These are phyloP conservation scores for Agelaius tricolor DNA, from an alignment of 2,113 vertebrate genomes.

Conservation along the genomic window DNA sequence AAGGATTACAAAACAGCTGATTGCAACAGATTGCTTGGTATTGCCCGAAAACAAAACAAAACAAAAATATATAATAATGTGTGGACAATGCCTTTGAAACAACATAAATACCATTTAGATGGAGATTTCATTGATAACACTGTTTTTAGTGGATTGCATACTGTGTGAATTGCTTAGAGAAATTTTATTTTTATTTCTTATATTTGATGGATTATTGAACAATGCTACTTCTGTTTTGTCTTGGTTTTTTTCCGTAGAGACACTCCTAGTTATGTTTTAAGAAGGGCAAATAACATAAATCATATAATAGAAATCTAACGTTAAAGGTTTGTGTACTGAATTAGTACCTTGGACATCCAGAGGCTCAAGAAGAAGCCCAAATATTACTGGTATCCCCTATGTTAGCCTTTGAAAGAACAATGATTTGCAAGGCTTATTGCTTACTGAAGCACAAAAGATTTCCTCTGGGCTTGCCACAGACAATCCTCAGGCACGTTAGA, in stretches of 20 bases:
- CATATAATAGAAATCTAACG: neutral
- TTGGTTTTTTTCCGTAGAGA: neutral
- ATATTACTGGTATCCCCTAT: conserved; percentile 41
- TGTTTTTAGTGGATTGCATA: neutral
- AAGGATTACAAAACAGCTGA: conserved; percentile 47
- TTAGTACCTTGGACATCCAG: neutral
- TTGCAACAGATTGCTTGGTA: conserved; percentile 43
- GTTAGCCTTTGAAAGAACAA: conserved; percentile 68
- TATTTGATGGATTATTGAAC: neutral
- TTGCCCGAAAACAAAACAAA: conserved; percentile 27
- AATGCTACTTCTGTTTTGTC: neutral
- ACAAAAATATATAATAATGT: neutral
- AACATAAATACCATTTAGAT: neutral
- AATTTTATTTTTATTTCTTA: neutral
- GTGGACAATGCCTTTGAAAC: neutral
- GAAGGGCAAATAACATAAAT: neutral
- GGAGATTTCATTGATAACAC: conserved; percentile 12
- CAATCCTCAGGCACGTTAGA: conserved; percentile 72
- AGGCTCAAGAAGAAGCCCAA: neutral
- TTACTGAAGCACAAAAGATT: conserved; percentile 74
- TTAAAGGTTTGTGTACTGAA: neutral
- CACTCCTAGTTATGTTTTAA: neutral
- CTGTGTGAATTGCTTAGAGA: neutral
- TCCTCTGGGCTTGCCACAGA: conserved; percentile 77
- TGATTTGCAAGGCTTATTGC: conserved; percentile 73